Base-by-base conservation (phyloP, 2,797 vertebrate genomes). In the Podarcis lilfordi region DNA sequence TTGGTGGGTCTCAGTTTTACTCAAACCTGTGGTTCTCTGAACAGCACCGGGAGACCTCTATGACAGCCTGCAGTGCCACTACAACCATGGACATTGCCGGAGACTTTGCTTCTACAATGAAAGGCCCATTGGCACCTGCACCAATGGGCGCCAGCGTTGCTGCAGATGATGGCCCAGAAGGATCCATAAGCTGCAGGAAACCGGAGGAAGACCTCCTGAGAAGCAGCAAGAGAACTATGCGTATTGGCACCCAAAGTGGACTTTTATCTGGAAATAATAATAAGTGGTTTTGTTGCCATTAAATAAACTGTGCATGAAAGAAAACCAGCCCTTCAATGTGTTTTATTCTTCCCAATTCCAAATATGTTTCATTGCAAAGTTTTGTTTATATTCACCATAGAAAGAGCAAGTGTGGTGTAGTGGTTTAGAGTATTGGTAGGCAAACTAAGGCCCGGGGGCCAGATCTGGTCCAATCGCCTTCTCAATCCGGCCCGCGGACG, bases 41-140 rank as follows among this genome's bases (percentile, higher is more conserved):
- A 84, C 78, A 92, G 91, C 59, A 50, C 92, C 78, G 4, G 87
- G 88, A 23, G 85, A 93, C 8, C 86, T 89, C 50, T 80, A 86
- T 0, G 90, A 93, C 84, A 92, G 1, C 32, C 89, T 92, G 80
- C 88, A 89, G 11, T 95, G 94, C 83, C 88, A 55, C 19, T 91
- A 32, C 84, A 91, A 1, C 79, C 93, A 27, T 0, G 95, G 95
- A 25, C 93, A 32, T 82, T 95, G 94, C 87, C 88, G 94, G 55
- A 89, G 93, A 89, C 91, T 94, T 32, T 95, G 95, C 89, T 95
- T 96, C 91, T 91, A 95, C 77, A 91, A 81, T 19, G 95, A 96
- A 89, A 92, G 2, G 19, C 82, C 86, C 88, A 90, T 90, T 4
- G 94, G 95, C 84, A 94, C 8, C 87, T 96, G 95, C 55, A 35